phyloP scores from a whole-genome alignment of 2,888 invertebrate species.

The Leucozona laternaria region DNA sequence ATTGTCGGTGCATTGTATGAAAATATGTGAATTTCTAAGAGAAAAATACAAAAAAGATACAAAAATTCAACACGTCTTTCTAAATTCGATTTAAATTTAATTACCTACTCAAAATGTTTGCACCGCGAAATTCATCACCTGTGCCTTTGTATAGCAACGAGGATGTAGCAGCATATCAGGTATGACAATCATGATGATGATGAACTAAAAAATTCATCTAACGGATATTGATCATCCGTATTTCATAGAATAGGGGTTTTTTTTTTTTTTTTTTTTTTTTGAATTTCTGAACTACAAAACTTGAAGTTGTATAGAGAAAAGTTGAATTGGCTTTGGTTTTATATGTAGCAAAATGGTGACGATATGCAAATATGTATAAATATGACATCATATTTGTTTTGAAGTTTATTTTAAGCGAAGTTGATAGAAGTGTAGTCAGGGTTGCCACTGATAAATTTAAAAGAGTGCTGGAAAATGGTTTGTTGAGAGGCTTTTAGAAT shows the following conservation, averaged over 20 bases:
- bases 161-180: conserved; percentile 84
- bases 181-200: conserved; percentile 76
- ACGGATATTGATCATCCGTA: conserved; percentile 29
- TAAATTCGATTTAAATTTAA: not conserved
- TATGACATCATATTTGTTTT: conserved; percentile 62
- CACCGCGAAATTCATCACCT: conserved; percentile 84
- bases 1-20: no score
- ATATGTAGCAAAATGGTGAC: conserved; percentile 45
- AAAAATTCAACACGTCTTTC: not conserved
- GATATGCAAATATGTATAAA: conserved; percentile 66
- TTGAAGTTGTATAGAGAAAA: conserved; percentile 8
- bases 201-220: conserved; percentile 26
- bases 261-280: not conserved
- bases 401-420: conserved; percentile 38
- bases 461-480: no score
- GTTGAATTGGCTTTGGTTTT: conserved; percentile 16
- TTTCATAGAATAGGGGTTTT: conserved; percentile 2
- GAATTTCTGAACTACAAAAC: conserved; percentile 43
- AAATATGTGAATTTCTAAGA: conserved; percentile 42
- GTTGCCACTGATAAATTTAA: not conserved
- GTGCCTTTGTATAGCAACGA: conserved; percentile 81
- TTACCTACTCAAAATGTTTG: conserved; percentile 80
- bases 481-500: no score
- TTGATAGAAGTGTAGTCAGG: conserved; percentile 3
- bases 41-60: not conserved